phyloP scores from a whole-genome alignment of 37 sponge, comb jelly and placozoan genomes.

The Crambe crambe region DNA sequence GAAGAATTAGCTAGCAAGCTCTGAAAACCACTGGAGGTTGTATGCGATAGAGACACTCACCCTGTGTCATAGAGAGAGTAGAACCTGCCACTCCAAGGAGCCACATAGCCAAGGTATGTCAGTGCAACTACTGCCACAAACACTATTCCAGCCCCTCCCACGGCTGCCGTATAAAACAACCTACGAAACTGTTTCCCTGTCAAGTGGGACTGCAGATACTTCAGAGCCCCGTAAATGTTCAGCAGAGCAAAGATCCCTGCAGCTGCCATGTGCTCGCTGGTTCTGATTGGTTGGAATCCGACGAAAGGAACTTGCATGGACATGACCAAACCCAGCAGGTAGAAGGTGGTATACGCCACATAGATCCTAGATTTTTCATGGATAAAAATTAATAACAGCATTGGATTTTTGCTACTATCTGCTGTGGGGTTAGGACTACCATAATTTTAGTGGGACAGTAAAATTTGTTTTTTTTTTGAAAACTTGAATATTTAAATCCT shows the following conservation, averaged over 20 bases:
- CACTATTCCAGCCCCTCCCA: slow-evolving; percentile 78
- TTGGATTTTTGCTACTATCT: neutral
- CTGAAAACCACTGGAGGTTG: too few relatives aligned
- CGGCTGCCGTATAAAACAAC: slow-evolving; percentile 56
- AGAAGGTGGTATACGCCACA: slow-evolving; percentile 95
- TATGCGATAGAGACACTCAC: too few relatives aligned
- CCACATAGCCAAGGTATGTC: slow-evolving; percentile 92
- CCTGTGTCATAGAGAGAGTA: slow-evolving; percentile 99
- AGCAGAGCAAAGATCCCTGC: slow-evolving; percentile 79
- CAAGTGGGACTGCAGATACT: slow-evolving; percentile 61
- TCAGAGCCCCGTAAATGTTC: slow-evolving; percentile 70
- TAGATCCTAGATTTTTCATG: slow-evolving; percentile 48
- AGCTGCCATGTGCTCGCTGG: slow-evolving; percentile 99
- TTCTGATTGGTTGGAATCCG: slow-evolving; percentile 97
- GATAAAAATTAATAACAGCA: too few relatives aligned
- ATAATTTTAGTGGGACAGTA: neutral
- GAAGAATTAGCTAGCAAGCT: too few relatives aligned
- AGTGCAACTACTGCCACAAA: slow-evolving; percentile 83
- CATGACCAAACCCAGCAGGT: slow-evolving; percentile 92
- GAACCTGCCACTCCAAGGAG: slow-evolving; percentile 99
- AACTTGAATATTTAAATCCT: neutral
- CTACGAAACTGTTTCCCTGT: slow-evolving; percentile 70
- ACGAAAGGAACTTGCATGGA: slow-evolving; percentile 99
- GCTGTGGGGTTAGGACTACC: neutral
- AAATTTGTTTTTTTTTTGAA: too few relatives aligned